Evolutionary conservation across 2,797 vertebrate species (phyloP).

Genomic region (Hemibagrus guttatus): DNA sequence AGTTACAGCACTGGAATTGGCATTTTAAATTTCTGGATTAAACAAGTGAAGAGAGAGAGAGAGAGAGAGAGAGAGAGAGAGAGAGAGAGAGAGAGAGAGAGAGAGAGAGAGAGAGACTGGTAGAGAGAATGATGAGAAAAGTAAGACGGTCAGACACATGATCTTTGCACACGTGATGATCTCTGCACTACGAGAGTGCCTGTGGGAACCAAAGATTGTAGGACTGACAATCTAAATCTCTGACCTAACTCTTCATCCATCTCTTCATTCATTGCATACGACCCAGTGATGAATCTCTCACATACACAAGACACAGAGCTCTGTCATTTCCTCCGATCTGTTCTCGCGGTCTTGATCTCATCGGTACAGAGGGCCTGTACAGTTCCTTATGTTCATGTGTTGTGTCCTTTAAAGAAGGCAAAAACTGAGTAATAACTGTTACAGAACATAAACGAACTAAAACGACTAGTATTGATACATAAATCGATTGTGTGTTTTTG

Average conservation of each 20-base stretch:
- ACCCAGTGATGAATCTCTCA: constrained; percentile 32
- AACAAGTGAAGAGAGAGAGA: background rate
- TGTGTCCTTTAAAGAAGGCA: constrained; percentile 63
- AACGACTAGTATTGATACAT: constrained; percentile 70
- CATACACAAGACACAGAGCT: constrained; percentile 20
- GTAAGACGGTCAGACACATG: constrained; percentile 31
- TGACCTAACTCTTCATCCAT: constrained; percentile 8
- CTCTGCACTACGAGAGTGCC: constrained; percentile 41
- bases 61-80: constrained; percentile 6
- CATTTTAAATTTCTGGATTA: constrained; percentile 4
- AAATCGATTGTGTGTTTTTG: constrained; percentile 71
- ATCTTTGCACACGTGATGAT: constrained; percentile 43
- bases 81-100: background rate
- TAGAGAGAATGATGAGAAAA: constrained; percentile 6
- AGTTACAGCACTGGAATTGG: background rate
- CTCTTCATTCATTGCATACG: background rate
- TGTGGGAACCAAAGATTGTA: constrained; percentile 52
- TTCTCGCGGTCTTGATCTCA: constrained; percentile 61
- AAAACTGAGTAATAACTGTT: constrained; percentile 66
- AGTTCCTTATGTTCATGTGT: constrained; percentile 64
- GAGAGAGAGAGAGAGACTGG: constrained; percentile 9
- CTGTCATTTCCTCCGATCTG: constrained; percentile 55
- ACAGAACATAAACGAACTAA: constrained; percentile 66
- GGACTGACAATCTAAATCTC: constrained; percentile 50
- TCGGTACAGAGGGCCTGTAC: constrained; percentile 55